A percentile compares a stretch with the other conserved stretches of the same genome.
phyloP scores from a whole-genome alignment of 2,113 vertebrate genomes.

The Peromyscus californicus region DNA sequence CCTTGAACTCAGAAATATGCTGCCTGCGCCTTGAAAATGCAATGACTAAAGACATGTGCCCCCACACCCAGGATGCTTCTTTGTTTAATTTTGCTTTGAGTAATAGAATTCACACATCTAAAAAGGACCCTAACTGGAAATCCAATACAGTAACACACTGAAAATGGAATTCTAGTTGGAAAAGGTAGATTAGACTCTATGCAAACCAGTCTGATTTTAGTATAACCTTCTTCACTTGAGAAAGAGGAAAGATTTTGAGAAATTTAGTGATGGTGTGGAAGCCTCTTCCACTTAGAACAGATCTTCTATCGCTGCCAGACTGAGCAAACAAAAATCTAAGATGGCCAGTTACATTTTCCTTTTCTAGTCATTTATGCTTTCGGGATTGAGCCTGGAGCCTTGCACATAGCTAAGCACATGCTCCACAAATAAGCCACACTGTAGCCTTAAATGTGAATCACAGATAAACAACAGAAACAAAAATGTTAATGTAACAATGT shows the following conservation, averaged over 20 bases:
- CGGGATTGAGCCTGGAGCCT: not conserved
- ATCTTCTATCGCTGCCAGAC: not conserved
- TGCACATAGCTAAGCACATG: not conserved
- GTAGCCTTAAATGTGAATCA: not conserved
- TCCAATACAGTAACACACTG: not conserved
- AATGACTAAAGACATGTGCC: not conserved
- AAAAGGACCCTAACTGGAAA: conserved; percentile 8
- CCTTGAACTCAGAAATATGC: not conserved
- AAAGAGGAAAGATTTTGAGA: conserved; percentile 20
- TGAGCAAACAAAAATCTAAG: conserved; percentile 25
- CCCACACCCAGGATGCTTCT: not conserved
- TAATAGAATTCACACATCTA: not conserved
- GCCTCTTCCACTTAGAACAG: not conserved
- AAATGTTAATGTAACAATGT: not conserved
- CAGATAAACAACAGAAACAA: not conserved
- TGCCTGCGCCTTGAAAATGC: not conserved
- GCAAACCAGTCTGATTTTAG: not conserved
- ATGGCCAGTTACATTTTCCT: not conserved
- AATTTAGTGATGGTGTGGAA: not conserved
- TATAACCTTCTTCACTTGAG: not conserved
- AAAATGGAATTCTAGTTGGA: conserved; percentile 17
- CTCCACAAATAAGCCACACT: not conserved
- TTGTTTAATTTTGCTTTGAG: not conserved
- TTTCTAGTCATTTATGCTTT: not conserved
- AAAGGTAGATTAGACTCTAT: not conserved